These are phyloP conservation scores for Nymphalis io DNA, from an alignment of 1,140 invertebrate species.

Conservation along the genomic window DNA sequence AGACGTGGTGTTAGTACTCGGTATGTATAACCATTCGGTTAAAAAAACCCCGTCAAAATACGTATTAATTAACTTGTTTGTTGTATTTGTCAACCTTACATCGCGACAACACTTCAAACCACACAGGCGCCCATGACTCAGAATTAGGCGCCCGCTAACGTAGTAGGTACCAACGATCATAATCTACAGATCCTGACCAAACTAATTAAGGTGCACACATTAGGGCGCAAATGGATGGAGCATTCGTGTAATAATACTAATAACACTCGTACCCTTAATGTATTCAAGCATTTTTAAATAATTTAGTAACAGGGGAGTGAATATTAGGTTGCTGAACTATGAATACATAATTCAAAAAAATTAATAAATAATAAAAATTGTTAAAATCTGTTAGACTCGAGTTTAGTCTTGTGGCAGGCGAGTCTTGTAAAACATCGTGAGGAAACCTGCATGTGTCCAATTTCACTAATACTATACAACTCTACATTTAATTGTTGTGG, in stretches of 20 bases:
- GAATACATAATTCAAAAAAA: too few species aligned
- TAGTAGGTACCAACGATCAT: constrained; percentile 53
- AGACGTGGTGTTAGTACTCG: too few species aligned
- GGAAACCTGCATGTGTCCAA: too few species aligned
- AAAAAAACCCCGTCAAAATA: not conserved
- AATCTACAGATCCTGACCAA: constrained; percentile 60
- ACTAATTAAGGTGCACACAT: constrained; percentile 70
- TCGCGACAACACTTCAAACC: not conserved
- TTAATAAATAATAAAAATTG: too few species aligned
- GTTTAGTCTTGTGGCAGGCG: too few species aligned
- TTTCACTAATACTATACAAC: too few species aligned
- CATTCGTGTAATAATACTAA: constrained; percentile 54
- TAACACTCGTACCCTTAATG: constrained; percentile 33
- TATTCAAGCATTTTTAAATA: constrained; percentile 14
- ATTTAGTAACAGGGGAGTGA: not conserved
- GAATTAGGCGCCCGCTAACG: constrained; percentile 69
- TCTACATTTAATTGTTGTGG: too few species aligned
- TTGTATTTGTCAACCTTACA: constrained; percentile 2
- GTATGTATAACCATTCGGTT: too few species aligned
- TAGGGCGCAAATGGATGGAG: constrained; percentile 66
- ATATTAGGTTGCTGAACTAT: not conserved
- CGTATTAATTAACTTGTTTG: not conserved
- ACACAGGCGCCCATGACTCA: constrained; percentile 57
- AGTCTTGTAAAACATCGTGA: too few species aligned
- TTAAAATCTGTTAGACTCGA: too few species aligned